Percentiles rank a stretch among this genome's conserved stretches.
Evolutionary conservation across 2,113 vertebrate genomes (phyloP).

Genomic region (Dicrurus megarhynchus): DNA sequence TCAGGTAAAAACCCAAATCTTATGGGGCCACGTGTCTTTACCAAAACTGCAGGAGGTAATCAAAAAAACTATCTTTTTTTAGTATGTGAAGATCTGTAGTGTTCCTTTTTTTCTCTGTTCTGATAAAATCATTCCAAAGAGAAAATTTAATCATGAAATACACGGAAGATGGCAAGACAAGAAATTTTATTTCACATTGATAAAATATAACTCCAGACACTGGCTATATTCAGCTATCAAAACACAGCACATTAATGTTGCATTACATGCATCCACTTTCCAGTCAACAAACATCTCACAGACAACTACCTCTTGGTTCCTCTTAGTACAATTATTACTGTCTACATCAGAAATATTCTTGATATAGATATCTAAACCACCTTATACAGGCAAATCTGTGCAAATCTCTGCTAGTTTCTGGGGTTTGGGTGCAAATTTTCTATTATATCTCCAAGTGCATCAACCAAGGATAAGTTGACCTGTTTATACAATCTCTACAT

Average conservation of each 20-base stretch:
- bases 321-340: neutral
- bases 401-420: neutral
- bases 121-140: neutral
- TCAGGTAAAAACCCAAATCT: neutral
- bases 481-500: neutral
- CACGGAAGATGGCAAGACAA: neutral
- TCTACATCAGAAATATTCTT: neutral
- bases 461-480: neutral
- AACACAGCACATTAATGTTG: neutral
- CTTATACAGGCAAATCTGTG: neutral
- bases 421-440: neutral
- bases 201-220: neutral
- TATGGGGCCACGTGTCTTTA: neutral
- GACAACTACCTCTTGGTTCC: neutral
- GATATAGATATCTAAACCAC: neutral
- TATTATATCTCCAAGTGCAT: neutral
- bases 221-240: neutral
- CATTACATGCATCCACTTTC: neutral
- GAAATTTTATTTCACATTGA: neutral
- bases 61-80: neutral
- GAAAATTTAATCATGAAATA: neutral
- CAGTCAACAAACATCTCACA: neutral
- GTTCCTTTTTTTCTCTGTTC: neutral
- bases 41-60: neutral
- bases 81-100: neutral